These are phyloP conservation scores for Mus spicilegus DNA, from an alignment of 2,113 vertebrate genomes.

Conservation along the genomic window DNA sequence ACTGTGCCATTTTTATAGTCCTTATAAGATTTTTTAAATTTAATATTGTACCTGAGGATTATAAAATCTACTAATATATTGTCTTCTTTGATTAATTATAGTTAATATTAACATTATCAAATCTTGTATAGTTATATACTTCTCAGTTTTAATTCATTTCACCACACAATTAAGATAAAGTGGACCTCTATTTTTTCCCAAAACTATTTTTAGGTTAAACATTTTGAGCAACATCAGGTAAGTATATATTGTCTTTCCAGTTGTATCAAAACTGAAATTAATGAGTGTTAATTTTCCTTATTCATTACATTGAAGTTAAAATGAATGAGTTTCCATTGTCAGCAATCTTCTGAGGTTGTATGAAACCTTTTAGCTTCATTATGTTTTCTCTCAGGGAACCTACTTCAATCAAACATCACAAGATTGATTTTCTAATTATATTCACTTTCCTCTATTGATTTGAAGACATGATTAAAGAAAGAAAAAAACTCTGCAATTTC, in stretches of 20 bases:
- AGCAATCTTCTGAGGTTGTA: background rate
- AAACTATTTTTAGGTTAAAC: background rate
- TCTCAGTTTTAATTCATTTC: background rate
- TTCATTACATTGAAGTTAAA: background rate
- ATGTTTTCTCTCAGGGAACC: background rate
- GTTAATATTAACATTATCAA: background rate
- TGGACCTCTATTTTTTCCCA: background rate
- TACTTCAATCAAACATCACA: background rate
- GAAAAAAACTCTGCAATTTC: background rate
- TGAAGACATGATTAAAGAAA: background rate
- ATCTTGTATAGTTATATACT: background rate
- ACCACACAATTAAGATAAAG: background rate
- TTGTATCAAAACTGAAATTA: background rate
- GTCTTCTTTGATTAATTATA: no score
- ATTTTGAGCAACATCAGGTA: background rate
- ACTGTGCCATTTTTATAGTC: no score
- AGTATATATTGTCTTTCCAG: background rate
- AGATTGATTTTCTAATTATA: background rate
- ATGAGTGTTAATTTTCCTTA: background rate
- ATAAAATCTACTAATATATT: background rate
- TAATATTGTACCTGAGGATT: background rate
- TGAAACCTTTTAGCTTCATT: background rate
- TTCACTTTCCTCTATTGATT: background rate
- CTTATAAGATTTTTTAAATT: background rate
- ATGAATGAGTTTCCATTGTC: background rate